Percentiles rank a stretch among this genome's conserved stretches.
Evolutionary conservation across 2,797 vertebrate species (phyloP).

Genomic region (Nannoperca obscura): DNA sequence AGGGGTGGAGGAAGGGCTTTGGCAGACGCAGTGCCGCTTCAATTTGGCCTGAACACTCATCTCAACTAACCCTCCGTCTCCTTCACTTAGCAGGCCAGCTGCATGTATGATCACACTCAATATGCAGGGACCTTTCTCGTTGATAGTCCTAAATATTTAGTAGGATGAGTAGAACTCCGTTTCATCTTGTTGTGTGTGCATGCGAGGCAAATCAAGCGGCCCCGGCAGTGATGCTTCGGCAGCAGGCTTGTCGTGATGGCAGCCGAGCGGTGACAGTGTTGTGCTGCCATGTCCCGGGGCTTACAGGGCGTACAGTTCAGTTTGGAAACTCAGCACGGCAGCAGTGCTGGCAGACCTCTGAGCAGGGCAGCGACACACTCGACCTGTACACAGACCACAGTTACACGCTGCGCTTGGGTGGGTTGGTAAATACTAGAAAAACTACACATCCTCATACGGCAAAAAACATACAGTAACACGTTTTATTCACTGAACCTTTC

Average conservation of each 20-base stretch:
- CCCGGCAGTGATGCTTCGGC: slow-evolving; percentile 10
- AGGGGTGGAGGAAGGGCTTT: slow-evolving; percentile 53
- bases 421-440: background rate
- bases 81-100: slow-evolving; percentile 60
- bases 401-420: background rate
- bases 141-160: slow-evolving; percentile 38
- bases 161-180: background rate
- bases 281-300: slow-evolving; percentile 37
- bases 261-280: slow-evolving; percentile 44
- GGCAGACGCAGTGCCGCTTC: slow-evolving; percentile 68
- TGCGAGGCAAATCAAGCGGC: background rate
- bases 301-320: slow-evolving; percentile 26
- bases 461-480: background rate
- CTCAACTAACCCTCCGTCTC: slow-evolving; percentile 51
- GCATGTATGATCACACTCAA: slow-evolving; percentile 46
- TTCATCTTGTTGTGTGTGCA: background rate
- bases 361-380: slow-evolving; percentile 36
- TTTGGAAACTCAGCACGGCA: slow-evolving; percentile 37
- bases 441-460: background rate
- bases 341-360: slow-evolving; percentile 33
- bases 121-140: slow-evolving; percentile 26
- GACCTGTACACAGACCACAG: slow-evolving; percentile 4
- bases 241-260: slow-evolving; percentile 32
- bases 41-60: slow-evolving; percentile 66
- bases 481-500: background rate